Percentiles rank a stretch among this genome's conserved stretches.
Conservation (phyloP, 2,888 invertebrate genomes). For the Napeogenes inachia region DNA sequence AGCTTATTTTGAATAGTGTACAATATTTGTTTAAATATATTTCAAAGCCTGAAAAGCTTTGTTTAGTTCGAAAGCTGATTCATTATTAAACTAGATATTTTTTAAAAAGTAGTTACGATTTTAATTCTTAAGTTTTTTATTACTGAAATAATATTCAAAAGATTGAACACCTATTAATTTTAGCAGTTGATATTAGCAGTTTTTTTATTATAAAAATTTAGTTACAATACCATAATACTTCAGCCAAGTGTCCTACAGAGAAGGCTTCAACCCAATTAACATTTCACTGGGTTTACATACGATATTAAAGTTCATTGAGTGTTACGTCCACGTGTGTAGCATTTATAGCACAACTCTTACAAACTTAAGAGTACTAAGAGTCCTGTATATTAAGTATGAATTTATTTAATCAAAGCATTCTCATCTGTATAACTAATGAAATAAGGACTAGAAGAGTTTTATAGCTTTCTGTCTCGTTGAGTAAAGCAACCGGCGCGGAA, state of each 20-base stretch:
- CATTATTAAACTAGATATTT: too few species aligned
- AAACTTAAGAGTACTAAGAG: not conserved
- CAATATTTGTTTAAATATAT: slow-evolving; percentile 25
- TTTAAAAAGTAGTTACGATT: too few species aligned
- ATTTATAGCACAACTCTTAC: not conserved
- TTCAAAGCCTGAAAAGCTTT: slow-evolving; percentile 4
- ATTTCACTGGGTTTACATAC: slow-evolving; percentile 7
- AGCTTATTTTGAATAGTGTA: slow-evolving; percentile 38
- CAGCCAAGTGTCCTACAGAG: not conserved
- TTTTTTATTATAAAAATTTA: too few species aligned
- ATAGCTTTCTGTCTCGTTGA: slow-evolving; percentile 36
- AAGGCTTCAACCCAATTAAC: not conserved
- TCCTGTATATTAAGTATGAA: not conserved
- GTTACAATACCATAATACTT: not conserved
- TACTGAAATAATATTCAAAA: too few species aligned
- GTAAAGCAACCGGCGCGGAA: slow-evolving; percentile 44
- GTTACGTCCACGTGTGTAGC: slow-evolving; percentile 7
- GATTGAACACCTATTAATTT: too few species aligned
- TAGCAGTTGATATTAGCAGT: too few species aligned
- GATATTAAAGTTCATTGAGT: slow-evolving; percentile 20
- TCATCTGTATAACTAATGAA: slow-evolving; percentile 3
- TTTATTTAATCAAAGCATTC: slow-evolving; percentile 2
- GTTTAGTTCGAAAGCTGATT: not conserved
- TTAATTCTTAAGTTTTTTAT: too few species aligned
- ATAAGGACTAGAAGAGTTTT: slow-evolving; percentile 13